A percentile compares a stretch with the other conserved stretches of the same genome.
phyloP scores from a whole-genome alignment of 1,140 invertebrate species.

The Drosophila busckii region DNA sequence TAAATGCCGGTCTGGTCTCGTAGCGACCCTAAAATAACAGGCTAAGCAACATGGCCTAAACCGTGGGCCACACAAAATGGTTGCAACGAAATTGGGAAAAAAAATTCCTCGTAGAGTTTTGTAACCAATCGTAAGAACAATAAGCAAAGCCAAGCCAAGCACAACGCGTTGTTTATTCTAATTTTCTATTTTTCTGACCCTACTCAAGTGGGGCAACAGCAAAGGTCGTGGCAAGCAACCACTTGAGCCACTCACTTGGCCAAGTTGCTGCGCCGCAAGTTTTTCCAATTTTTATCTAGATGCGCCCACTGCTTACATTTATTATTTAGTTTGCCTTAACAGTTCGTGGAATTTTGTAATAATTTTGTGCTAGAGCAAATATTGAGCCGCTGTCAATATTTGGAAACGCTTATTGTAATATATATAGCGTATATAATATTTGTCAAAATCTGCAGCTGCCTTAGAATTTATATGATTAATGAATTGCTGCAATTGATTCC shows the following conservation, averaged over 20 bases:
- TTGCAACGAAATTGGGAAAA: conserved; percentile 27
- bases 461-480: too few species aligned
- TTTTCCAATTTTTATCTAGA: conserved; percentile 62
- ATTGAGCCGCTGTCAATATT: conserved; percentile 56
- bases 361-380: conserved; percentile 76
- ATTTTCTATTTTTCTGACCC: conserved; percentile 78
- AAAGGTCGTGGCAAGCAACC: conserved; percentile 65
- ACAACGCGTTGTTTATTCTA: conserved; percentile 63
- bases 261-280: conserved; percentile 49
- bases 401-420: too few species aligned
- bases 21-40: conserved; percentile 64
- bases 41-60: conserved; percentile 62
- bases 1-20: conserved; percentile 27
- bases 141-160: conserved; percentile 41
- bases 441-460: too few species aligned
- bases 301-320: conserved; percentile 48
- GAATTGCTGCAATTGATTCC: too few species aligned
- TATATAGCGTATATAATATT: too few species aligned
- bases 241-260: conserved; percentile 51
- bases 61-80: conserved; percentile 48
- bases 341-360: conserved; percentile 67
- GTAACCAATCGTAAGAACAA: conserved; percentile 77
- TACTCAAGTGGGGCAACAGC: conserved; percentile 59
- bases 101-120: conserved; percentile 35
- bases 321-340: conserved; percentile 34